Conservation (phyloP, 2,113 vertebrate genomes). For the Shinisaurus crocodilurus region DNA sequence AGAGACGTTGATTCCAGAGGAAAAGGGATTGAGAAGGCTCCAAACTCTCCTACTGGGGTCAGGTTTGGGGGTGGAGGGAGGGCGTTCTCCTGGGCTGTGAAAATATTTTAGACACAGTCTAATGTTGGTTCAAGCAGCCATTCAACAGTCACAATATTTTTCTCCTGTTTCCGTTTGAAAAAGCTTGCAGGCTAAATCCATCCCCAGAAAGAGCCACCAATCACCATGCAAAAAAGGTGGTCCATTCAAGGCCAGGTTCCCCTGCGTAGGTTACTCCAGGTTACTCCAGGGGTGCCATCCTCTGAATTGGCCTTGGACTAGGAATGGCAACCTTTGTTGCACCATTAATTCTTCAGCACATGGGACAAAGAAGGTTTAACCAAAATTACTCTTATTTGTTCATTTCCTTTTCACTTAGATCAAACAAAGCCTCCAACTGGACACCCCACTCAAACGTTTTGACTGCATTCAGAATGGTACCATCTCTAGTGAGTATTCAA, state of each 20-base stretch:
- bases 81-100: fast-evolving
- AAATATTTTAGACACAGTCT: background rate
- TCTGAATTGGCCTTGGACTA: background rate
- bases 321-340: too few species aligned
- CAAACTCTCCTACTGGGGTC: fast-evolving
- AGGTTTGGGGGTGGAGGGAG: fast-evolving
- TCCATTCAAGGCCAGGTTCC: background rate
- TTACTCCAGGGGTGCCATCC: background rate
- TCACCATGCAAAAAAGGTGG: background rate
- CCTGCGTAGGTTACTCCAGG: background rate
- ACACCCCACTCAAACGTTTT: background rate
- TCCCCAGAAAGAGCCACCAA: too few species aligned
- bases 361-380: background rate
- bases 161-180: background rate
- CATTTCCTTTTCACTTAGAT: background rate
- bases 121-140: background rate
- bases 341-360: background rate
- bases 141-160: background rate
- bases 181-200: background rate
- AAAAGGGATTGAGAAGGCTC: background rate
- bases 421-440: background rate
- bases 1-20: background rate
- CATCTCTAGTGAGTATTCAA: background rate
- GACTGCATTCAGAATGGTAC: too few species aligned
- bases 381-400: background rate